A percentile compares a stretch with the other conserved stretches of the same genome.
Evolutionary conservation across 2,797 vertebrate species (phyloP).

Genomic region (Mionectes olivaceus): DNA sequence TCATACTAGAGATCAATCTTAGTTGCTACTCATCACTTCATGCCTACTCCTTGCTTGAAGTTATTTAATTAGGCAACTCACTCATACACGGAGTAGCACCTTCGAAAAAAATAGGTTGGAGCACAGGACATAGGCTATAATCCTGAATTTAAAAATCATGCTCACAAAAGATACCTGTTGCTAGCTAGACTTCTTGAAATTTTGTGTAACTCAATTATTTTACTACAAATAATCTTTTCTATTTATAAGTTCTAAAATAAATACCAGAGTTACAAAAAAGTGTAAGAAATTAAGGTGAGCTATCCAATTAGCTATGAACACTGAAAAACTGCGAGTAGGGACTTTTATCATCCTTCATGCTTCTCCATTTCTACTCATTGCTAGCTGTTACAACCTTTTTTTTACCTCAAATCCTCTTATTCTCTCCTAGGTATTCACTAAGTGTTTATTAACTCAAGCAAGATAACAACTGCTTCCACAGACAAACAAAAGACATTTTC

Average conservation of each 20-base stretch:
- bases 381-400: not conserved
- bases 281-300: not conserved
- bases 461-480: not conserved
- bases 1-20: not conserved
- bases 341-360: not conserved
- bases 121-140: not conserved
- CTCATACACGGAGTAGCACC: not conserved
- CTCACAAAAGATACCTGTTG: not conserved
- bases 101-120: not conserved
- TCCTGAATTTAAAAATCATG: not conserved
- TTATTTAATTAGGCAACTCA: not conserved
- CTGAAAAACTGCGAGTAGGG: not conserved
- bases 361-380: not conserved
- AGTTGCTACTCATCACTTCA: not conserved
- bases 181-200: not conserved
- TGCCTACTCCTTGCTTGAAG: not conserved
- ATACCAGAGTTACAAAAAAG: not conserved
- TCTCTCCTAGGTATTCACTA: not conserved
- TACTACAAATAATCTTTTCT: not conserved
- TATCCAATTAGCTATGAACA: not conserved
- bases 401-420: not conserved
- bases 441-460: not conserved
- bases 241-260: not conserved
- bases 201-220: not conserved
- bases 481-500: not conserved